Evolutionary conservation across 2,888 invertebrate species (phyloP).

Genomic region (Esperia sulphurella): DNA sequence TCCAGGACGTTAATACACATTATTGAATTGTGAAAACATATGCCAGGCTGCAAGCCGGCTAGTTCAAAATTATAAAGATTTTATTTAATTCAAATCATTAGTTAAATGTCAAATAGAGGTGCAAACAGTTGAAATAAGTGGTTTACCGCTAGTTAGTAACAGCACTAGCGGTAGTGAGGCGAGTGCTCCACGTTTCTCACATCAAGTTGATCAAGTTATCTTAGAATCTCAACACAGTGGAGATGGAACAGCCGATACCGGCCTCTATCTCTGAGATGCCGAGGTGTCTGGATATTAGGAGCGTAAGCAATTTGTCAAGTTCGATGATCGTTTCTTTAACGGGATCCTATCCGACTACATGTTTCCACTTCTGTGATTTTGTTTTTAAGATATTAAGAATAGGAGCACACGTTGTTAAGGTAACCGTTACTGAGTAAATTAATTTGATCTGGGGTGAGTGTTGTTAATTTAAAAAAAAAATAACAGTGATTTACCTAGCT

Average conservation of each 20-base stretch:
- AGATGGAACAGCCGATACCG: slow-evolving; percentile 63
- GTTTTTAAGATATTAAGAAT: background rate
- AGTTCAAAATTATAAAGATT: slow-evolving; percentile 8
- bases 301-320: slow-evolving; percentile 76
- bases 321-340: slow-evolving; percentile 67
- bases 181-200: slow-evolving; percentile 39
- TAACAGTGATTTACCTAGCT: no score
- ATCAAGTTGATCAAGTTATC: slow-evolving; percentile 67
- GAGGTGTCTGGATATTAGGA: slow-evolving; percentile 74
- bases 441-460: no score
- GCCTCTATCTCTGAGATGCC: slow-evolving; percentile 51
- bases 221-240: slow-evolving; percentile 61
- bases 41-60: slow-evolving; percentile 27
- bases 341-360: slow-evolving; percentile 33
- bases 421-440: no score
- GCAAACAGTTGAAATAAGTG: slow-evolving; percentile 12
- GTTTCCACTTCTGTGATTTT: slow-evolving; percentile 14
- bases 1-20: slow-evolving; percentile 42
- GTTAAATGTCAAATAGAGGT: slow-evolving; percentile 6
- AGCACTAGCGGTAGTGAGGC: slow-evolving; percentile 14
- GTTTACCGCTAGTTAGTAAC: slow-evolving; percentile 29
- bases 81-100: slow-evolving; percentile 1
- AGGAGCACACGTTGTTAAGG: no score
- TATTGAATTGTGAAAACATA: slow-evolving; percentile 42
- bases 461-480: no score